Evolutionary conservation across 1,140 invertebrate species (phyloP).

Genomic region (Zaprionus capensis): DNA sequence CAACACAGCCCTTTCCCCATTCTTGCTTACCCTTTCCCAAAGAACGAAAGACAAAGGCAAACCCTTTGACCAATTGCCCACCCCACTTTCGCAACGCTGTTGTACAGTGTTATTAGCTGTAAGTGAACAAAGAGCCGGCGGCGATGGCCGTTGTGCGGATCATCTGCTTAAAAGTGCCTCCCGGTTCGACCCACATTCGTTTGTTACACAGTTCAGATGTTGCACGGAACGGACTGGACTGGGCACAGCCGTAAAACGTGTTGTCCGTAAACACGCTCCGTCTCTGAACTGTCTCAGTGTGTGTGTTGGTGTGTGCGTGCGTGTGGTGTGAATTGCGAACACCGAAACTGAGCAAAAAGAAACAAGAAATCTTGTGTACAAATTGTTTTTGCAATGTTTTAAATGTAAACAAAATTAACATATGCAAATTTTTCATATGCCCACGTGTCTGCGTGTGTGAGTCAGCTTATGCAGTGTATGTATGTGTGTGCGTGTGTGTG

Average conservation of each 20-base stretch:
- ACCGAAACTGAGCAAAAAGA: constrained; percentile 16
- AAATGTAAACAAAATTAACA: constrained; percentile 82
- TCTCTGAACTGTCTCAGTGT: constrained; percentile 4
- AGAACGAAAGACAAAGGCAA: constrained; percentile 1
- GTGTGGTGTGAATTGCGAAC: constrained; percentile 71
- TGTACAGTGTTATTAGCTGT: constrained; percentile 33
- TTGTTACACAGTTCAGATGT: constrained; percentile 63
- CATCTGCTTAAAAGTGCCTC: constrained; percentile 63
- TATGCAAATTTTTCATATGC: constrained; percentile 74
- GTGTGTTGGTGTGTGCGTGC: constrained; percentile 14
- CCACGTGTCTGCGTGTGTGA: constrained; percentile 54
- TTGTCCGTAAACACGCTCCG: constrained; percentile 62
- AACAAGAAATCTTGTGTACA: constrained; percentile 54
- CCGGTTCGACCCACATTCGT: constrained; percentile 62
- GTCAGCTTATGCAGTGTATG: constrained; percentile 16
- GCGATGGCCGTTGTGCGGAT: constrained; percentile 20
- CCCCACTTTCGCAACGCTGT: background rate
- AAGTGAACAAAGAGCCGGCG: constrained; percentile 38
- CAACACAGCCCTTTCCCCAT: background rate
- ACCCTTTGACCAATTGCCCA: constrained; percentile 5
- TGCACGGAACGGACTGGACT: constrained; percentile 5
- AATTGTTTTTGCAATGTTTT: constrained; percentile 80
- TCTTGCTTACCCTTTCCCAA: background rate
- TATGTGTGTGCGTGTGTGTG: constrained; percentile 23
- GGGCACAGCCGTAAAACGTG: constrained; percentile 61